Evolutionary conservation across 2,888 invertebrate species (phyloP).

Genomic region (Polyploca ridens): DNA sequence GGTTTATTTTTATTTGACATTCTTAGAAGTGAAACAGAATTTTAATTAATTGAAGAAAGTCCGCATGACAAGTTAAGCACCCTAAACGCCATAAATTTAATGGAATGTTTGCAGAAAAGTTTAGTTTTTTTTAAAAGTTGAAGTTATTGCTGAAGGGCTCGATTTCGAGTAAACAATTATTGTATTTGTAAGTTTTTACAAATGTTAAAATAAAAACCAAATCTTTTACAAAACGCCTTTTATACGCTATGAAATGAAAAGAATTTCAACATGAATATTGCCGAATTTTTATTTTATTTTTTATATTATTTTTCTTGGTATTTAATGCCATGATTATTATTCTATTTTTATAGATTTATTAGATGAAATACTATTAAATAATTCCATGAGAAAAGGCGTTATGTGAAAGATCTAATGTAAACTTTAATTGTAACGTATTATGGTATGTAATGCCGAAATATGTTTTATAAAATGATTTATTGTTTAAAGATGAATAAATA

Average conservation of each 20-base stretch:
- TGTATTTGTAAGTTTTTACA: background rate
- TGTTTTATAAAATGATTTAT: constrained; percentile 55
- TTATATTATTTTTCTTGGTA: too few relatives aligned
- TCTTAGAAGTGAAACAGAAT: too few relatives aligned
- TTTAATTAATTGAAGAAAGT: too few relatives aligned
- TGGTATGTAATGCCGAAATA: constrained; percentile 60
- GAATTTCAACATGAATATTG: background rate
- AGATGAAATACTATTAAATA: too few relatives aligned
- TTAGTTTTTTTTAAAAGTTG: background rate
- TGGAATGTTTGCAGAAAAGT: too few relatives aligned
- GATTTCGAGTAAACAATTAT: background rate
- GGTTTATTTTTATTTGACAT: too few relatives aligned
- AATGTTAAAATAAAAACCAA: background rate
- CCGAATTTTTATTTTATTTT: too few relatives aligned
- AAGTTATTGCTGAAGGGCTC: background rate
- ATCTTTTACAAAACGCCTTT: background rate
- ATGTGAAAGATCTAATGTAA: constrained; percentile 17
- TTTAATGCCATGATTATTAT: too few relatives aligned
- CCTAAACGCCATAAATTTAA: too few relatives aligned
- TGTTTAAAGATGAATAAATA: constrained; percentile 66
- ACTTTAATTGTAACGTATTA: constrained; percentile 27
- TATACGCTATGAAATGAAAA: background rate
- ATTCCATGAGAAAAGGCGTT: background rate
- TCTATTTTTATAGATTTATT: too few relatives aligned
- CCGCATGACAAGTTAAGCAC: too few relatives aligned